Evolutionary conservation across 1,140 invertebrate species (phyloP), one percentile per base, ranked within the genome.

Genomic region (Drosophila miranda): DNA sequence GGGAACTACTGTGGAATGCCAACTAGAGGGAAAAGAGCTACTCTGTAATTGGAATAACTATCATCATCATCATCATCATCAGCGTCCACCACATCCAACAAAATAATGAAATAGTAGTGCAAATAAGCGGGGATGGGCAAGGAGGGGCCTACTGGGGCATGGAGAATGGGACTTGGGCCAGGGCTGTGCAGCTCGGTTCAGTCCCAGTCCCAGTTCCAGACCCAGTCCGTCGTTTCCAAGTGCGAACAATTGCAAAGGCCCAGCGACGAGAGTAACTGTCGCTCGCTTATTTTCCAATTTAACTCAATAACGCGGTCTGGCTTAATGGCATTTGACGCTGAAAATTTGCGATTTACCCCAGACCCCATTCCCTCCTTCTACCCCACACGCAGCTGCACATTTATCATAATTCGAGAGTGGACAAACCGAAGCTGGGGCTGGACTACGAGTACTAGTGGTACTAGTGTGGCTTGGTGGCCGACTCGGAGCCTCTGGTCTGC

Each of bases 201-300:
- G 23, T 28, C n/a, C 28, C 34, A 42, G 6, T 50, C 7, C 16
- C 41, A 60, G 19, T 56, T 11, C 30, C 50, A 52, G n/a, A 49
- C 11, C 30, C 57, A 59, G 34, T 59, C 34, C 14, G 66, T 44
- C 30, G 48, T 52, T 52, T 69, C 64, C 78, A 84, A 83, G 79
- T 83, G 79, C 79, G 80, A 83, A 84, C 80, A 84, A 83, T 83
- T 83, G 80, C 59, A 52, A 70, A 63, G 60, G 48, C 45, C 58
- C 61, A 42, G 9, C 60, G 61, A 55, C 63, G 61, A 64, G 68
- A 48, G 55, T 50, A 81, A 78, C 64, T 87, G 82, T 86, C 75
- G 82, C 75, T 76, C 75, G 82, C 82, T 87, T 87, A 87, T 87
- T 87, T 87, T 87, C 68, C 83, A 87, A 87, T 87, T 87, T 87